Evolutionary conservation across 2,888 invertebrate species (phyloP).

Genomic region (Ectropis crepuscularia): DNA sequence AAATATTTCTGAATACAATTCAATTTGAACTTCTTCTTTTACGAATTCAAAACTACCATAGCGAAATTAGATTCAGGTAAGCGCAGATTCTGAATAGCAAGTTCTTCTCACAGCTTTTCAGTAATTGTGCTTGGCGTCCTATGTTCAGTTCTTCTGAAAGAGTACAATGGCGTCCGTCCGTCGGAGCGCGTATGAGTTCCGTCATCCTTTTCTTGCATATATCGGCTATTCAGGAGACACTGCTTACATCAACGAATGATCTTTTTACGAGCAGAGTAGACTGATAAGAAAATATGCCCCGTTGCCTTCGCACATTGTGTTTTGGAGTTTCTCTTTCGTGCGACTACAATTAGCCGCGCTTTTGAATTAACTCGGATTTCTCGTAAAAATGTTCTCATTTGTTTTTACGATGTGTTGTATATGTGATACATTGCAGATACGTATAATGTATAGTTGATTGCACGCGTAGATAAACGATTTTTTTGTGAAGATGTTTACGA

Average conservation of each 20-base stretch:
- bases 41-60: constrained; percentile 21
- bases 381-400: constrained; percentile 43
- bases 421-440: constrained; percentile 51
- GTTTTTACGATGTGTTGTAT: constrained; percentile 30
- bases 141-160: constrained; percentile 54
- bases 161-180: constrained; percentile 80
- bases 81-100: constrained; percentile 22
- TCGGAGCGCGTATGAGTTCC: constrained; percentile 77
- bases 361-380: constrained; percentile 50
- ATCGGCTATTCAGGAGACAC: constrained; percentile 81
- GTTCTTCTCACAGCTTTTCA: constrained; percentile 8
- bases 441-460: constrained; percentile 51
- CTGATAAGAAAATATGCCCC: constrained; percentile 80
- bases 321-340: constrained; percentile 75
- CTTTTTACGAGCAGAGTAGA: constrained; percentile 81
- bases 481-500: constrained; percentile 80
- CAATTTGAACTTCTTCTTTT: constrained; percentile 25
- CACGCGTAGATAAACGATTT: constrained; percentile 41
- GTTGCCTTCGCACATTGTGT: constrained; percentile 81
- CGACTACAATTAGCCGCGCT: constrained; percentile 72
- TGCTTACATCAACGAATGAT: constrained; percentile 78
- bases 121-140: constrained; percentile 47
- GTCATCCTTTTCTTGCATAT: constrained; percentile 85
- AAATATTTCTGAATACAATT: constrained; percentile 58
- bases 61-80: constrained; percentile 43